Evolutionary conservation across 2,113 vertebrate genomes (phyloP), one percentile per base, ranked within the genome.

Genomic region (Anthoscopus minutus): DNA sequence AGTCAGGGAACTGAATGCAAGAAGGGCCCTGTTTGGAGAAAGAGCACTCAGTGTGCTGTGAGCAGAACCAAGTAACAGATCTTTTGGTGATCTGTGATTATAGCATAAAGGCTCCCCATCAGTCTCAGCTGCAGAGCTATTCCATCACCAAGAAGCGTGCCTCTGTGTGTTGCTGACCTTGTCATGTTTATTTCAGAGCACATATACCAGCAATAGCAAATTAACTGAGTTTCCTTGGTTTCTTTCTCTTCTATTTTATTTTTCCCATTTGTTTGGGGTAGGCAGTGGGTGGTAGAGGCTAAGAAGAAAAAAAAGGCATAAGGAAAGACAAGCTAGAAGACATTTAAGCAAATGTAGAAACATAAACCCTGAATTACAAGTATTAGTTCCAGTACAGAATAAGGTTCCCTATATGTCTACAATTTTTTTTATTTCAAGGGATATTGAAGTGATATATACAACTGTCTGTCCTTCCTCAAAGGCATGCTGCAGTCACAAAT

Each of bases 401-500:
- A 77, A 24, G 17, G 35, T 31, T 87, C 50, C 24, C 38, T 67
- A 4, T 25, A 57, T 12, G 23, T 70, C 47, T 70, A 58, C 53
- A 62, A n/a, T 6, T 25, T 53, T 27, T 82, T 88, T 92, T 42
- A 54, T 78, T 51, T 2, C 15, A 93, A 81, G 33, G 24, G 73
- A 73, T 54, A 79, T 47, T 33, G 45, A 90, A 93, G 53, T 22
- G 13, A 90, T 61, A 69, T 50, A 40, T 60, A 74, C 53, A 85
- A 71, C 62, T 79, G n/a, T 44, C 44, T 73, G 38, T 58, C 37
- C 67, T 86, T 85, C 69, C 80, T 88, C 89, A 73, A 73, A 96
- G 47, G 60, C 82, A 83, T 30, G 13, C 31, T 86, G 79, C 54
- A 89, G 71, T 80, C 62, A 91, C 53, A 88, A 94, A 73, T 27